Percentiles rank a stretch among this genome's conserved stretches.
phyloP scores from a whole-genome alignment of 2,797 vertebrate genomes.

The Danio kyathit region DNA sequence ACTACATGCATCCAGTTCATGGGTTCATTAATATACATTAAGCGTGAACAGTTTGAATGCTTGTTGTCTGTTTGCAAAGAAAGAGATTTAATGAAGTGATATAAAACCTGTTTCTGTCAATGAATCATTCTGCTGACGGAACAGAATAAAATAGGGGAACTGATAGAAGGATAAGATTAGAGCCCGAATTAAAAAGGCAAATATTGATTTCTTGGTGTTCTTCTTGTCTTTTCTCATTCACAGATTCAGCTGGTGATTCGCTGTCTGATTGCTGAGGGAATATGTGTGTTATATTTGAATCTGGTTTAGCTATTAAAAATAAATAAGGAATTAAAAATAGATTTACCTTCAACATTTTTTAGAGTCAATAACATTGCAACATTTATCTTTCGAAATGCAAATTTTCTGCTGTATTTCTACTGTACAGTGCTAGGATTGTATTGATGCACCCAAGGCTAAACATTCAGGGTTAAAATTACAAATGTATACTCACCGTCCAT shows the following conservation, averaged over 20 bases:
- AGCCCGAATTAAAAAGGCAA: not conserved
- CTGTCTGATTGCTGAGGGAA: not conserved
- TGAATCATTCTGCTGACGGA: slow-evolving; percentile 28
- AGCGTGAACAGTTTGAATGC: not conserved
- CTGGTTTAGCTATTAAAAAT: not conserved
- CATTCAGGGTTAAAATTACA: not conserved
- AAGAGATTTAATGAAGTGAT: not conserved
- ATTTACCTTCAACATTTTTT: not conserved
- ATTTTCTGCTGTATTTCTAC: not conserved
- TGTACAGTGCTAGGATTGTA: not conserved
- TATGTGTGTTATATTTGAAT: slow-evolving; percentile 4
- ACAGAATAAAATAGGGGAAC: not conserved
- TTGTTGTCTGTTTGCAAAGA: not conserved
- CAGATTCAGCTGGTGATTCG: not conserved
- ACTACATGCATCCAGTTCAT: slow-evolving; percentile 21
- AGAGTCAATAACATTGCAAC: slow-evolving; percentile 12
- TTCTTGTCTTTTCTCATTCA: not conserved
- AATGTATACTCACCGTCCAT: too few relatives aligned
- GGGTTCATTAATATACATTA: slow-evolving; percentile 25
- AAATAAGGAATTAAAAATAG: not conserved
- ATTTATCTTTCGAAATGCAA: not conserved
- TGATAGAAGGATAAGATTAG: slow-evolving; percentile 7
- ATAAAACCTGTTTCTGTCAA: slow-evolving; percentile 20
- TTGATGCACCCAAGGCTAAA: not conserved
- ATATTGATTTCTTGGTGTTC: slow-evolving; percentile 28